These are phyloP conservation scores for Zelostemma sp. DNA, from an alignment of 1,140 invertebrate species.

Conservation along the genomic window DNA sequence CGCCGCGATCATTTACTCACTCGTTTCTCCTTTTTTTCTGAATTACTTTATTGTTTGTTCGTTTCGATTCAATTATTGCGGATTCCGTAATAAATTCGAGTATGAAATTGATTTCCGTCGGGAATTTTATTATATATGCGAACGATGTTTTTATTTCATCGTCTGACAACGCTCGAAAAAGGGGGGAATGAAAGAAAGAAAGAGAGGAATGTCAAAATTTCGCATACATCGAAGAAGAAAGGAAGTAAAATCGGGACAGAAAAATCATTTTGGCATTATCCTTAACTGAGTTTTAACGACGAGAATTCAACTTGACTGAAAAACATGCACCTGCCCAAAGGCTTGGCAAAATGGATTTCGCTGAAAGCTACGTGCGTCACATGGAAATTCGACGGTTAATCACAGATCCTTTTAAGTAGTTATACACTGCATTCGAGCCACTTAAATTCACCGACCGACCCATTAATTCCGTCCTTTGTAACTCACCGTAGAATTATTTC, in stretches of 20 bases:
- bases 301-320: constrained; percentile 42
- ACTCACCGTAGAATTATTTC: constrained; percentile 16
- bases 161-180: neutral
- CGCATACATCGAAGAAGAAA: constrained; percentile 13
- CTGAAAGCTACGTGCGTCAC: constrained; percentile 45
- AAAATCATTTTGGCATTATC: constrained; percentile 60
- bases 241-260: constrained; percentile 24
- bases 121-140: no score
- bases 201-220: constrained; percentile 14
- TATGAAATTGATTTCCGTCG: no score
- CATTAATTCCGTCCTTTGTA: constrained; percentile 42
- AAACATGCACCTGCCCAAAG: constrained; percentile 52
- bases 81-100: no score
- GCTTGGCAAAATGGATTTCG: constrained; percentile 48
- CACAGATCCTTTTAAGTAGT: constrained; percentile 45
- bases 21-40: constrained; percentile 11
- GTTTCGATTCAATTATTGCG: neutral
- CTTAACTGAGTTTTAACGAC: constrained; percentile 67
- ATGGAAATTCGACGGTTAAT: constrained; percentile 51
- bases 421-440: constrained; percentile 35
- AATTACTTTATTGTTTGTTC: constrained; percentile 18
- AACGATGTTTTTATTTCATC: constrained; percentile 13
- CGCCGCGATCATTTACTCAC: constrained; percentile 15
- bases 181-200: no score
- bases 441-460: constrained; percentile 40